Evolutionary conservation across 2,113 vertebrate species (phyloP), one percentile per base, ranked within the genome.

Genomic region (Alethe diademata): DNA sequence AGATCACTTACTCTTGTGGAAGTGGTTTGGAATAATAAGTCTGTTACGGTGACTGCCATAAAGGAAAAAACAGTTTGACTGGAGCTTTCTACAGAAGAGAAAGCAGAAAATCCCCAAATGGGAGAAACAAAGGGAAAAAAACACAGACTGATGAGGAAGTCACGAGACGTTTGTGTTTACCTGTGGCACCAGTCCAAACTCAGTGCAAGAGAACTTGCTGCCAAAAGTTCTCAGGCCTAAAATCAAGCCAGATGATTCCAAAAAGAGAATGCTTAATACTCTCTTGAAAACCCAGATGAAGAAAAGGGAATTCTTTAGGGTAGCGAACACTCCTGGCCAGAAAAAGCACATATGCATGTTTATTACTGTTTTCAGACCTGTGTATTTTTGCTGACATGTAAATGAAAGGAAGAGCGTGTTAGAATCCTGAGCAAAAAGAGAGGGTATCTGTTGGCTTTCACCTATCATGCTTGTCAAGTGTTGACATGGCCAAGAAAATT

Each of bases 61-160:
- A 95, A 92, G 40, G 73, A 81, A 94, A 95, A 96, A 95, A 35
- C 88, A 91, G 94, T 96, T 88, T 93, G 91, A 95, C 88, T 62
- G 60, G 83, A 88, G 72, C 80, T 93, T 91, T 92, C 80, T 75
- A 72, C 58, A 69, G 65, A 92, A 89, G 48, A 69, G 40, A 93
- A 91, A 51, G 83, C 60, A 93, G 89, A 95, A 97, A 93, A 96
- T 78, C 57, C 50, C n/a, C 65, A 31, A 81, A 95, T 33, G 67
- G 36, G 48, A 91, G 65, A 95, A 87, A 43, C 40, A 81, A 91
- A 96, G 84, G 86, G 79, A 90, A 88, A 58, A 94, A 86, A 87
- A 18, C n/a, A 79, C 28, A 62, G 69, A 80, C 40, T 80, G 84
- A 86, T 92, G 65, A 94, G 67, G 83, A 94, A 95, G 79, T 91